Percentiles rank a stretch among this genome's conserved stretches.
Evolutionary conservation across 2,797 vertebrate species (phyloP).

Genomic region (Tapirus indicus): DNA sequence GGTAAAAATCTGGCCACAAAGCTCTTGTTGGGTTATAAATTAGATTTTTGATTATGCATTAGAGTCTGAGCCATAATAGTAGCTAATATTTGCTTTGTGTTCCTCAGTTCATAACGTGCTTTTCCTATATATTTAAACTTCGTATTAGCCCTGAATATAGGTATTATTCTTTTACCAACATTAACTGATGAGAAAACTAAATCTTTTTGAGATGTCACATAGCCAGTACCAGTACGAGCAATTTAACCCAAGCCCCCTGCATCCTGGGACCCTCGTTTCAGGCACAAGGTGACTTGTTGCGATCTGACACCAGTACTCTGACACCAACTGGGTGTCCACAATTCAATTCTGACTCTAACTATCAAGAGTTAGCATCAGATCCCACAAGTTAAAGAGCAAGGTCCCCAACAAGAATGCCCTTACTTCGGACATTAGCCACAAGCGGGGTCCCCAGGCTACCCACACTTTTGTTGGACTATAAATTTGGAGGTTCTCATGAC

Average conservation of each 20-base stretch:
- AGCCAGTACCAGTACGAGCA: not conserved
- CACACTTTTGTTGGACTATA: not conserved
- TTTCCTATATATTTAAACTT: slow-evolving; percentile 4
- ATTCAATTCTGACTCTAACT: not conserved
- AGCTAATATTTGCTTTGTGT: slow-evolving; percentile 62
- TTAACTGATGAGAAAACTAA: not conserved
- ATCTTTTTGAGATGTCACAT: not conserved
- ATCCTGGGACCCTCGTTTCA: not conserved
- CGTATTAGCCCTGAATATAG: not conserved
- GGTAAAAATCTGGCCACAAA: slow-evolving; percentile 61
- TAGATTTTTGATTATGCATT: slow-evolving; percentile 59
- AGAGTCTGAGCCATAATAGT: slow-evolving; percentile 28
- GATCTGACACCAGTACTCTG: not conserved
- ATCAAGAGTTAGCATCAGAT: not conserved
- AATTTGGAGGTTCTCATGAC: not conserved
- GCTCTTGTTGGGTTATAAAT: slow-evolving; percentile 56
- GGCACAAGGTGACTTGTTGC: not conserved
- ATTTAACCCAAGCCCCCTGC: not conserved
- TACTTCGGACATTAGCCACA: not conserved
- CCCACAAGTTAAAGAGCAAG: not conserved
- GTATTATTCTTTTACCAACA: not conserved
- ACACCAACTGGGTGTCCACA: not conserved
- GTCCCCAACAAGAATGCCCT: not conserved
- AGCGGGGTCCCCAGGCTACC: not conserved
- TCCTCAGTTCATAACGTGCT: not conserved